Evolutionary conservation across 2,797 vertebrate genomes (phyloP).

Genomic region (Pelobates cultripes): DNA sequence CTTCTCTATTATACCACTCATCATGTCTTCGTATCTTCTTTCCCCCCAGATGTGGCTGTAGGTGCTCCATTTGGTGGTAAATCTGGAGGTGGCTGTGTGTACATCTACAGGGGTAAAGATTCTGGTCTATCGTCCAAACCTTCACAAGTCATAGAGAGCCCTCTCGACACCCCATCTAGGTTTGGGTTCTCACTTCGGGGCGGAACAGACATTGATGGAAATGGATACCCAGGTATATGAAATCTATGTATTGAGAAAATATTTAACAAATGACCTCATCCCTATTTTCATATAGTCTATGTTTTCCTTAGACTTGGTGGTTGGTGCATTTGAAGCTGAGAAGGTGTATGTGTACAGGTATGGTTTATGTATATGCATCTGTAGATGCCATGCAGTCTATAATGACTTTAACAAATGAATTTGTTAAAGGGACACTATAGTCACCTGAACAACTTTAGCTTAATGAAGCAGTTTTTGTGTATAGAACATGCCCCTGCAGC

Average conservation of each 20-base stretch:
- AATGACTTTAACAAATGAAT: no score
- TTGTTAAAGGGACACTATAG: no score
- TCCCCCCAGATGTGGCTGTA: conserved; percentile 79
- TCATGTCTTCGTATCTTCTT: no score
- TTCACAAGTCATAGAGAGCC: conserved; percentile 78
- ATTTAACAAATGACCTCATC: no score
- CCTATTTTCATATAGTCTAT: no score
- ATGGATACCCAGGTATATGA: conserved; percentile 79
- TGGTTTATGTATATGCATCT: conserved; percentile 1
- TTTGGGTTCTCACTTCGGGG: conserved; percentile 83
- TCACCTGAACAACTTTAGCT: no score
- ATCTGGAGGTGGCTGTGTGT: conserved; percentile 71
- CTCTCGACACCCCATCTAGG: conserved; percentile 67
- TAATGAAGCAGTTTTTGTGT: no score
- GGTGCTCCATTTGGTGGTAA: conserved; percentile 79
- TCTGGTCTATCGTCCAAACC: conserved; percentile 73
- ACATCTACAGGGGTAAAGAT: conserved; percentile 78
- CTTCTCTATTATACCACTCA: no score
- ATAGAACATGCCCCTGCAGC: no score
- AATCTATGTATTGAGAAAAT: no score
- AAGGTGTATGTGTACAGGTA: conserved; percentile 79
- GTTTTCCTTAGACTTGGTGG: conserved; percentile 76
- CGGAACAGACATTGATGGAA: conserved; percentile 77
- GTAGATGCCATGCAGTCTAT: no score
- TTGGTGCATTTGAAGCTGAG: conserved; percentile 78